Evolutionary conservation across 2,113 vertebrate species (phyloP), one percentile per base, ranked within the genome.

Genomic region (Alaudala cheleensis): DNA sequence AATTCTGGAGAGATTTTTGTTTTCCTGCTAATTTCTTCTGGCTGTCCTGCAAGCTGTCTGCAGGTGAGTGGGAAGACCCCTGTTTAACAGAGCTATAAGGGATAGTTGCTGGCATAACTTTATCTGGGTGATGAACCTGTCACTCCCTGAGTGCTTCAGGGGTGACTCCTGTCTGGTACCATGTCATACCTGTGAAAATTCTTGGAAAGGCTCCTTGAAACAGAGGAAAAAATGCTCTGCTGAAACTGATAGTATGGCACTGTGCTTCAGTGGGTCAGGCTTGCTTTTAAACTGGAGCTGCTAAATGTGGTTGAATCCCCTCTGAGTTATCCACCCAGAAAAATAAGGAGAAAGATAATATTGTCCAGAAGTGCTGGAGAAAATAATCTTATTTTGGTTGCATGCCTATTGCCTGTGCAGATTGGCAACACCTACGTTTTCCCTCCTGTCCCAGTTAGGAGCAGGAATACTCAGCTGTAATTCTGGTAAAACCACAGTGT

Each of bases 111-210:
- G 45, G 34, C 25, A 21, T 42, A 21, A 8, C 6, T 81, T 85
- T 37, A 22, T 66, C 57, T 57, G 31, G 10, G 9, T 2, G 0
- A 40, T 58, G 44, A 37, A 50, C 42, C 19, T 76, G 87, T 33
- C 45, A 44, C 54, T 73, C 29, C 5, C 33, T 42, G 76, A 44
- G 20, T 16, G 5, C 20, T 78, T 72, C 10, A 42, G 33, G 45
- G 42, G n/a, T 10, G 14, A 53, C 10, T 66, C 42, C 28, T 70
- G 40, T 56, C 65, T 91, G 45, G 79, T 87, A 44, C 33, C 53
- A 47, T 0, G 0, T 17, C 42, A 34, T 45, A 44, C 8, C 40
- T 77, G 6, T 64, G 20, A 76, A 58, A 83, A 76, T 51, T 29
- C 39, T 26, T 18, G 16, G 51, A 64, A 60, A 67, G 23, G 11